These are phyloP conservation scores for Danionella dracula DNA, from an alignment of 2,797 vertebrate species.

Conservation along the genomic window DNA sequence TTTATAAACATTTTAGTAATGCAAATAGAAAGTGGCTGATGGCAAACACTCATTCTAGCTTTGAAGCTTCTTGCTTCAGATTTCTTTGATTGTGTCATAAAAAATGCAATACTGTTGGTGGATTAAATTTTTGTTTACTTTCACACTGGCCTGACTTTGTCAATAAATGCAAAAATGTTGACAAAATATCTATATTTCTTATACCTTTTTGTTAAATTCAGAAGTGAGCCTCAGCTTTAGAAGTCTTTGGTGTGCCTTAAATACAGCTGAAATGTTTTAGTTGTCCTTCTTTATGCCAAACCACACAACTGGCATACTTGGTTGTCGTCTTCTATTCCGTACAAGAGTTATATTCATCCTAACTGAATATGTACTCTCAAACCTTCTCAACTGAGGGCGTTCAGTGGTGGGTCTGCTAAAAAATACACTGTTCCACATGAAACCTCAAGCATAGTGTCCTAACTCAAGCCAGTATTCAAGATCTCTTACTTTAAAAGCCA, in stretches of 20 bases:
- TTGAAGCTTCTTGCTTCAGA: no score
- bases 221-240: neutral
- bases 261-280: constrained; percentile 9
- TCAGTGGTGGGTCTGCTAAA: constrained; percentile 1
- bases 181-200: neutral
- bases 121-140: no score
- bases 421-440: neutral
- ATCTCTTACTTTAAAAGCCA: no score
- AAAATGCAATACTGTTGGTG: no score
- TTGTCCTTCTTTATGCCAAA: neutral
- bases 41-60: no score
- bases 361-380: neutral
- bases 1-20: no score
- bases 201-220: neutral
- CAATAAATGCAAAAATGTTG: no score
- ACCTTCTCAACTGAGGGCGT: neutral
- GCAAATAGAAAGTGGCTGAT: no score
- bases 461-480: neutral
- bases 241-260: neutral
- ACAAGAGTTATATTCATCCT: neutral
- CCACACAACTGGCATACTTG: constrained; percentile 1
- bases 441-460: neutral
- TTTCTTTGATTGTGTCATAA: no score
- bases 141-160: no score
- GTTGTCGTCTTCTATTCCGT: neutral